phyloP scores from a whole-genome alignment of 2,888 invertebrate genomes.

The Diadegma fenestrale region DNA sequence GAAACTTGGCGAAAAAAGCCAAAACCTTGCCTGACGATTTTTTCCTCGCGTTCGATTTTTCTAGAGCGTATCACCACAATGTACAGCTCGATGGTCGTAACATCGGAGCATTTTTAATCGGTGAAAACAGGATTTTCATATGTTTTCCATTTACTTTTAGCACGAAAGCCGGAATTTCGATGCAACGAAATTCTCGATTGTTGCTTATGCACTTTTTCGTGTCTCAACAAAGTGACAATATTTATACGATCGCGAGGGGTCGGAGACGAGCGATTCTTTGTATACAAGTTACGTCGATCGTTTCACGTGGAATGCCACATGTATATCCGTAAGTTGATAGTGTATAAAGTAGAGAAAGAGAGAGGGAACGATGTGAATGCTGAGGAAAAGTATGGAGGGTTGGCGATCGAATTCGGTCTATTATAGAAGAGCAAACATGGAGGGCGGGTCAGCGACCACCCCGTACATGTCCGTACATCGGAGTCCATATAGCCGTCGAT shows the following conservation, averaged over 20 bases:
- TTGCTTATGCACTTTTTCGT: neutral
- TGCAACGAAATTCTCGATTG: neutral
- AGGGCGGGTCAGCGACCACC: slow-evolving; percentile 84
- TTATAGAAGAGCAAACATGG: slow-evolving; percentile 81
- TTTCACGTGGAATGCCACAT: neutral
- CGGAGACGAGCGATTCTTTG: neutral
- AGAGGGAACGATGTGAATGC: slow-evolving; percentile 66
- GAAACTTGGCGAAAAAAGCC: neutral
- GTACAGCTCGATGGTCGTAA: too few species aligned
- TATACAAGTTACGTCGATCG: neutral
- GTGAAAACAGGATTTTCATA: neutral
- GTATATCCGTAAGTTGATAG: neutral
- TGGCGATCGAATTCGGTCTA: slow-evolving; percentile 84
- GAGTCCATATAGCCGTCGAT: slow-evolving; percentile 53
- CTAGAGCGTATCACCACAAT: neutral
- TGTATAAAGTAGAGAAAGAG: slow-evolving; percentile 41
- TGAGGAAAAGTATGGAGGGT: slow-evolving; percentile 69
- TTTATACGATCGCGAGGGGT: neutral
- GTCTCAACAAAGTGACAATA: neutral
- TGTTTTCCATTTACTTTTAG: neutral
- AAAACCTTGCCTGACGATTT: neutral
- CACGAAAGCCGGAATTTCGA: neutral
- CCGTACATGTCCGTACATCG: slow-evolving; percentile 71
- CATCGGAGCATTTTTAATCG: neutral
- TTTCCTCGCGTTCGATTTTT: neutral